Evolutionary conservation across 2,113 vertebrate genomes (phyloP).

Genomic region (Beaufortia kweichowensis): DNA sequence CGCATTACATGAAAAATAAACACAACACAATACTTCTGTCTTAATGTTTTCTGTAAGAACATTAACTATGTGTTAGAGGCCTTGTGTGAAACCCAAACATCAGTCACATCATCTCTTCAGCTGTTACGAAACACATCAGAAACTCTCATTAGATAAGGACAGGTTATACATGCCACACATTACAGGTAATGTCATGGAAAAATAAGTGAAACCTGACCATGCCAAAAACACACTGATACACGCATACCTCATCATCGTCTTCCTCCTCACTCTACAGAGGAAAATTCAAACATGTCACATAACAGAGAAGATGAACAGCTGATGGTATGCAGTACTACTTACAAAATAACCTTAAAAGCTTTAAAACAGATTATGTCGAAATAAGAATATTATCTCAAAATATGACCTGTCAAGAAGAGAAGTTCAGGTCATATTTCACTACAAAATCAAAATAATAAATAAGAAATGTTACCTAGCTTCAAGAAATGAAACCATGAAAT

Average conservation of each 20-base stretch:
- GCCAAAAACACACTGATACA: slow-evolving; percentile 32
- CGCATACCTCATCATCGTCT: slow-evolving; percentile 82
- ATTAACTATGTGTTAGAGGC: background rate
- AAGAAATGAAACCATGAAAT: no score
- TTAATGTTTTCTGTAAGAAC: background rate
- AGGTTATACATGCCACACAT: slow-evolving; percentile 3
- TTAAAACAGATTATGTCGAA: no score
- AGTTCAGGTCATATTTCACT: no score
- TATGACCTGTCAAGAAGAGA: no score
- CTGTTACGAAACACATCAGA: background rate
- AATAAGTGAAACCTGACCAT: slow-evolving; percentile 43
- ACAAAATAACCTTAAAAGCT: background rate
- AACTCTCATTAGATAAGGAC: background rate
- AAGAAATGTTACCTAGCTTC: no score
- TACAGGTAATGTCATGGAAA: slow-evolving; percentile 39
- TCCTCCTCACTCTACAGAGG: slow-evolving; percentile 88
- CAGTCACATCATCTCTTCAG: background rate
- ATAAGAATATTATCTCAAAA: no score
- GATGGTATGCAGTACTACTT: background rate
- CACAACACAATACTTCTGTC: background rate
- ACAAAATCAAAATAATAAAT: no score
- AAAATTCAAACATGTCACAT: slow-evolving; percentile 52
- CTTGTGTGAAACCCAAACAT: background rate
- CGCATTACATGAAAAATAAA: background rate
- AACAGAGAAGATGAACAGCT: slow-evolving; percentile 49